These are phyloP conservation scores for Paraescarpia echinospica DNA, from an alignment of 1,140 invertebrate species.

Conservation along the genomic window DNA sequence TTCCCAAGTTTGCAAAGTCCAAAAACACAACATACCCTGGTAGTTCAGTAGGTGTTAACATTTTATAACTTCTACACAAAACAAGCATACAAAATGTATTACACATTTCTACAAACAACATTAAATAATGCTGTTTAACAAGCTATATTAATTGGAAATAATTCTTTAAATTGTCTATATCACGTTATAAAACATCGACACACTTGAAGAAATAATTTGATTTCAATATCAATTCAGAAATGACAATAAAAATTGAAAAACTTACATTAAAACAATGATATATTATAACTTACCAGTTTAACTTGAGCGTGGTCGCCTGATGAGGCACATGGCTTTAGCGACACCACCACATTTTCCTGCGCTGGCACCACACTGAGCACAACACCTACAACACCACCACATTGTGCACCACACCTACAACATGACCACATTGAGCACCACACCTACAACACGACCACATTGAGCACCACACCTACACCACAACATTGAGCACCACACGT, in stretches of 20 bases:
- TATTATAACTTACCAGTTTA: not conserved
- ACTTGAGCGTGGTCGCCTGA: not conserved
- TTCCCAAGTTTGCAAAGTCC: no score
- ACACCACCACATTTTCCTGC: conserved; percentile 81
- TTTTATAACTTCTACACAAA: no score
- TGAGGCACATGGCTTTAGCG: conserved; percentile 70
- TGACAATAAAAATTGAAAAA: no score
- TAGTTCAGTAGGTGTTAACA: no score
- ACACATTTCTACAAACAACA: not conserved
- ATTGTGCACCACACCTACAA: not conserved
- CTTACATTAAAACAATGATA: no score
- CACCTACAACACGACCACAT: not conserved
- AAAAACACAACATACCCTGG: no score
- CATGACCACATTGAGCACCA: not conserved
- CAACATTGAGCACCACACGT: not conserved
- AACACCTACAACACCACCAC: not conserved
- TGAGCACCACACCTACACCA: not conserved
- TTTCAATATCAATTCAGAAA: no score
- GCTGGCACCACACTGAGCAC: conserved; percentile 60
- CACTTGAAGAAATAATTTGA: no score
- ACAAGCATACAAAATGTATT: not conserved
- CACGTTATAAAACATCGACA: no score
- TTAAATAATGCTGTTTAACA: no score
- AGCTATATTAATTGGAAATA: no score
- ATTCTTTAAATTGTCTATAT: no score